Evolutionary conservation across 2,888 invertebrate genomes (phyloP).

Genomic region (Allophyes oxyacanthae): DNA sequence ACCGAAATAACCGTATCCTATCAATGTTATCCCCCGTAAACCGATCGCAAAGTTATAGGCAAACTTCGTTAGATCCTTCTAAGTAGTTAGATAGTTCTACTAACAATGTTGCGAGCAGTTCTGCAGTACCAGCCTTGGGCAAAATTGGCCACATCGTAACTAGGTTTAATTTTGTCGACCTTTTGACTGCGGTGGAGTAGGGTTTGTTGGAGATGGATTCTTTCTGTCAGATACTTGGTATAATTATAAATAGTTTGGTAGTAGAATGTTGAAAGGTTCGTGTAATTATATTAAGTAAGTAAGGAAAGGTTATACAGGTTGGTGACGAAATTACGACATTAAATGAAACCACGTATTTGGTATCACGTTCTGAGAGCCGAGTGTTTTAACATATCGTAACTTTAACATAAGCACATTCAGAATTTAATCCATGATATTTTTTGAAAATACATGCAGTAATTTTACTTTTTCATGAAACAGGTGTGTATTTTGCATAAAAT

Average conservation of each 20-base stretch:
- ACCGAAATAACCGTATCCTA: constrained; percentile 8
- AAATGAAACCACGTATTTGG: too few species aligned
- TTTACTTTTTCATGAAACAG: too few species aligned
- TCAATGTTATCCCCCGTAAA: constrained; percentile 18
- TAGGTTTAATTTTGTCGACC: constrained; percentile 22
- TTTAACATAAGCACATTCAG: too few species aligned
- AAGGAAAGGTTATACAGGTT: too few species aligned
- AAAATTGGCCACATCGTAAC: constrained; percentile 17
- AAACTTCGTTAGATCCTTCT: constrained; percentile 36
- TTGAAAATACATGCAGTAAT: too few species aligned
- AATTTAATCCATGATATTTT: too few species aligned
- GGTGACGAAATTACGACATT: too few species aligned
- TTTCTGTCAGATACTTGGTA: constrained; percentile 7
- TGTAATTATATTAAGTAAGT: too few species aligned
- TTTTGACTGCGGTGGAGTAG: constrained; percentile 10
- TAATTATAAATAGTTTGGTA: constrained; percentile 2
- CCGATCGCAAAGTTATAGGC: constrained; percentile 26
- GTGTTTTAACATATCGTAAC: too few species aligned
- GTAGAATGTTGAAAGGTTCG: too few species aligned
- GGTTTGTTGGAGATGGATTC: constrained; percentile 1
- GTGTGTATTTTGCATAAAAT: too few species aligned
- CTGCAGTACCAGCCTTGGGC: constrained; percentile 1
- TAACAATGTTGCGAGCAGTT: constrained; percentile 23
- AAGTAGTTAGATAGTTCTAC: constrained; percentile 35
- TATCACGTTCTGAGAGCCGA: too few species aligned